Percentiles rank a stretch among this genome's conserved stretches.
Evolutionary conservation across 2,113 vertebrate genomes (phyloP).

Genomic region (Ochotona princeps): DNA sequence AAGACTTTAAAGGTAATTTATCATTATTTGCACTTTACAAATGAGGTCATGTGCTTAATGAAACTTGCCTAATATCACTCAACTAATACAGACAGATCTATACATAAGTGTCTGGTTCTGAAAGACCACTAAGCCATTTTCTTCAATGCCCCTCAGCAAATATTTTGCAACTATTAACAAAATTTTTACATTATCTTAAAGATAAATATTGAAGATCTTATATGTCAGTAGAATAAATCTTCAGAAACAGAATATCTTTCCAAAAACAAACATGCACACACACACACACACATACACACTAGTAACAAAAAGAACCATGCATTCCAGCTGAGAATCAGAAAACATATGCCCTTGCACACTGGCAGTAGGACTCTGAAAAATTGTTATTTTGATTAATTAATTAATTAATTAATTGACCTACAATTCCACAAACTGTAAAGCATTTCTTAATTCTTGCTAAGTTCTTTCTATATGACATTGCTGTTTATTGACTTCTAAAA

Average conservation of each 20-base stretch:
- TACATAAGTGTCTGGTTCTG: not conserved
- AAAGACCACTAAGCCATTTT: not conserved
- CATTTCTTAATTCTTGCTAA: not conserved
- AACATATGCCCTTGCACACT: not conserved
- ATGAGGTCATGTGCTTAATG: not conserved
- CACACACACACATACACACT: too few relatives aligned
- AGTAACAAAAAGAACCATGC: not conserved
- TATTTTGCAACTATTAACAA: not conserved
- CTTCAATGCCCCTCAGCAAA: not conserved
- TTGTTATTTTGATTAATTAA: not conserved
- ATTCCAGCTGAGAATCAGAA: not conserved
- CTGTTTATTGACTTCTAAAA: not conserved
- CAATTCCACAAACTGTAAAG: not conserved
- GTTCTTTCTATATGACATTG: not conserved
- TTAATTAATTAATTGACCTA: too few relatives aligned
- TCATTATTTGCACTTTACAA: conserved; percentile 23
- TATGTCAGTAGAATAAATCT: not conserved
- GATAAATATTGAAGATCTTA: not conserved
- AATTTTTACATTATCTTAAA: conserved; percentile 14
- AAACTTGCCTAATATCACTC: conserved; percentile 10
- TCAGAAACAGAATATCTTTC: not conserved
- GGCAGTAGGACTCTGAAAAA: not conserved
- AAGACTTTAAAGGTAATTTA: not conserved
- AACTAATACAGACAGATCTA: conserved; percentile 13
- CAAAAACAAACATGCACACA: too few relatives aligned